Conservation (phyloP, 2,888 invertebrate genomes). For the Oegoconia quadripuncta region DNA sequence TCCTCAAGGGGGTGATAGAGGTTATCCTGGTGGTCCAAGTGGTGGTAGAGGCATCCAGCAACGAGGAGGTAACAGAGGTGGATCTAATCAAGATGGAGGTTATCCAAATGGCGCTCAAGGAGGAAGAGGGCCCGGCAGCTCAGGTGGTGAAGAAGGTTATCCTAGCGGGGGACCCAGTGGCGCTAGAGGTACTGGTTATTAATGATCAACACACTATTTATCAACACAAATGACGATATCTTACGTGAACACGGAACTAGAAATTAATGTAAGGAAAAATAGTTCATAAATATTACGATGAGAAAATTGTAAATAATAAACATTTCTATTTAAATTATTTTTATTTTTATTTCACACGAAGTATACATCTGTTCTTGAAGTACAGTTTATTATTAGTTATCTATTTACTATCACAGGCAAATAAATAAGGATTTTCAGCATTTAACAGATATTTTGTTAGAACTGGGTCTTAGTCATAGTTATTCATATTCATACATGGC, state of each 20-base stretch:
- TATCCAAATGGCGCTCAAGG: constrained; percentile 37
- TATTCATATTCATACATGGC: too few species aligned
- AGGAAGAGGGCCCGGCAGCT: constrained; percentile 24
- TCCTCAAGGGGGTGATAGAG: constrained; percentile 29
- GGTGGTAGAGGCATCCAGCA: too few species aligned
- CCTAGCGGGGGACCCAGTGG: constrained; percentile 65
- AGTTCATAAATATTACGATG: neutral
- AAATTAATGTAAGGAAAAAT: neutral
- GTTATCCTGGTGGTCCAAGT: constrained; percentile 40
- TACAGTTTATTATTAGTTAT: too few species aligned
- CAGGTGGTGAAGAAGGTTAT: constrained; percentile 49
- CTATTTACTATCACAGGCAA: too few species aligned
- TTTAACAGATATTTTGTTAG: too few species aligned
- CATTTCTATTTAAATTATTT: neutral
- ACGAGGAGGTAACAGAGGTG: constrained; percentile 14
- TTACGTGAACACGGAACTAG: neutral
- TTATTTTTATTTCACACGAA: neutral
- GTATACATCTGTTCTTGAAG: neutral
- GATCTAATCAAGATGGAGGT: too few species aligned
- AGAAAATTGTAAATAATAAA: constrained; percentile 4
- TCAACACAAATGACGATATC: neutral
- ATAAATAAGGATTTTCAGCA: too few species aligned
- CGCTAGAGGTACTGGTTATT: constrained; percentile 65
- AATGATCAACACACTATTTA: constrained; percentile 7
- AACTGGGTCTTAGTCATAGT: too few species aligned